Percentiles rank a stretch among this genome's conserved stretches.
These are phyloP conservation scores for Coracias cyanogaster DNA, from an alignment of 2,797 vertebrate genomes.

Conservation along the genomic window DNA sequence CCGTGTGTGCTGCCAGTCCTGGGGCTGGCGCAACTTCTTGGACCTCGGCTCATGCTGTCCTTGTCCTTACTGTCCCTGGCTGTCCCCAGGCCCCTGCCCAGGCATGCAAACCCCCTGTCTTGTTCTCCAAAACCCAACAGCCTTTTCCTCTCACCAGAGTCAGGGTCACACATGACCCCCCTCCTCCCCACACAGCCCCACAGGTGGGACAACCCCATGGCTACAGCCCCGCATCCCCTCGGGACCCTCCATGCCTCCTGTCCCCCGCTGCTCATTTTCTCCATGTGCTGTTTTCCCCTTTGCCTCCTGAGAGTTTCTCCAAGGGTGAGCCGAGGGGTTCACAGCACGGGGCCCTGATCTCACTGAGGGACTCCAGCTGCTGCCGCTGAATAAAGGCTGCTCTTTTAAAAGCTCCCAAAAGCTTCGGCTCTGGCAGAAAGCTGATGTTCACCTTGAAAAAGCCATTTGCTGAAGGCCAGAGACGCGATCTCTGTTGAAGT, in stretches of 20 bases:
- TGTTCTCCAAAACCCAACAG: neutral
- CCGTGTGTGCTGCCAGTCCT: fast-evolving
- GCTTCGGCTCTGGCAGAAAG: neutral
- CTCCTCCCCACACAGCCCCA: neutral
- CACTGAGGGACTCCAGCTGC: neutral
- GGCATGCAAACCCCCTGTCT: fast-evolving
- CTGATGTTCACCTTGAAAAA: conserved; percentile 48
- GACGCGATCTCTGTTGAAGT: neutral
- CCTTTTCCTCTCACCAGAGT: fast-evolving
- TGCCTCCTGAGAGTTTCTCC: neutral
- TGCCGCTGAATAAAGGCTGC: fast-evolving
- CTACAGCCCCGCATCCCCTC: fast-evolving
- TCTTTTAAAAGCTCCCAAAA: conserved; percentile 24
- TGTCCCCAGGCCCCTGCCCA: neutral
- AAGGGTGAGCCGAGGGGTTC: neutral
- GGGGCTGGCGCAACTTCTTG: fast-evolving
- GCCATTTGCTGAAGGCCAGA: conserved; percentile 39
- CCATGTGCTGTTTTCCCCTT: fast-evolving
- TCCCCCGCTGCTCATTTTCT: neutral
- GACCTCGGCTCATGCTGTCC: neutral
- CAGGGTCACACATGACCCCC: fast-evolving
- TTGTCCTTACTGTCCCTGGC: neutral
- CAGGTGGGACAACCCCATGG: fast-evolving
- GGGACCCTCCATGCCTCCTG: fast-evolving
- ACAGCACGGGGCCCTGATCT: neutral